These are phyloP conservation scores for Catalaphyllia jardinei DNA, from an alignment of 64 coral and sea anemone species.

Conservation along the genomic window DNA sequence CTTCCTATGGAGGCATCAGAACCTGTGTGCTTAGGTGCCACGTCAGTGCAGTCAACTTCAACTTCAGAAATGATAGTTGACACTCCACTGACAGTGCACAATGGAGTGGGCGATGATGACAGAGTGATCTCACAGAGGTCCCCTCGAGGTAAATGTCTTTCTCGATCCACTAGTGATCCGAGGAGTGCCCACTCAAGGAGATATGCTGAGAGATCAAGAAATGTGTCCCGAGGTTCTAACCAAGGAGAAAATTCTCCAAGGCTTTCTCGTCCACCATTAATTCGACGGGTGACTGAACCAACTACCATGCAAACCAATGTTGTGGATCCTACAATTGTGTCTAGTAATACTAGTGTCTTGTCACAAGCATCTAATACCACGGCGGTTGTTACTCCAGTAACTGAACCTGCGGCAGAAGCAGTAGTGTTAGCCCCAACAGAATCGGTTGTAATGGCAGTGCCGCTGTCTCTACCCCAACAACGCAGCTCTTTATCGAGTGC, in stretches of 20 bases:
- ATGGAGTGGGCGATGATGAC: neutral
- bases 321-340: neutral
- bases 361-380: neutral
- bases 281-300: neutral
- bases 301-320: neutral
- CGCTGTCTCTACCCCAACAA: slow-evolving; percentile 38
- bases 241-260: slow-evolving; percentile 2
- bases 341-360: neutral
- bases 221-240: neutral
- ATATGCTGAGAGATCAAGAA: slow-evolving; percentile 9
- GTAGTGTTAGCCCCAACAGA: neutral
- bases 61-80: slow-evolving; percentile 57
- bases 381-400: neutral
- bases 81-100: neutral
- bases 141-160: slow-evolving; percentile 61
- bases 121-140: slow-evolving; percentile 4
- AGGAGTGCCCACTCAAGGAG: slow-evolving; percentile 21
- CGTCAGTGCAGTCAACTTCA: slow-evolving; percentile 41
- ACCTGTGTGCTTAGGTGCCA: slow-evolving; percentile 67
- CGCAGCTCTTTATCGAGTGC: neutral
- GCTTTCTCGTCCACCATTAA: slow-evolving; percentile 9
- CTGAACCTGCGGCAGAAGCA: neutral
- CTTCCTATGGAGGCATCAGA: slow-evolving; percentile 79
- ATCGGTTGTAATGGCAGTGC: slow-evolving; percentile 62
- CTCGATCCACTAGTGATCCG: slow-evolving; percentile 80